These are phyloP conservation scores for Ctena decussata DNA, from an alignment of 2,888 invertebrate species.

Conservation along the genomic window DNA sequence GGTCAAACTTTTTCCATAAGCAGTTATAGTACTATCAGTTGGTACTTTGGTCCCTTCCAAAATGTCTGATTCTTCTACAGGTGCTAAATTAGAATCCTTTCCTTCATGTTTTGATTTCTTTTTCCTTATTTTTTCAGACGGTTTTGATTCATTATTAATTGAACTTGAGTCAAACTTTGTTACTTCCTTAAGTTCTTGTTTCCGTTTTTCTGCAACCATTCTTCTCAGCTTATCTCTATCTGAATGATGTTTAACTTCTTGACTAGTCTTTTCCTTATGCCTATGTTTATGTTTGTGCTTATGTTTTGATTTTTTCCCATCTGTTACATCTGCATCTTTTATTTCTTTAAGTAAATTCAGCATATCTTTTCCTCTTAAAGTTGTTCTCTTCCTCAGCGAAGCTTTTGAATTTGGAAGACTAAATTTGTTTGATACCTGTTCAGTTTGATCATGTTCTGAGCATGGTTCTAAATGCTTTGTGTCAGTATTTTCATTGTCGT, in stretches of 20 bases:
- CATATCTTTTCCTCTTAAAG: constrained; percentile 61
- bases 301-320: constrained; percentile 40
- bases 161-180: not conserved
- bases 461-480: not conserved
- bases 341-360: constrained; percentile 57
- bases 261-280: constrained; percentile 14
- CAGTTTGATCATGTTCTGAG: not conserved
- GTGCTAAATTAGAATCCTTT: not conserved
- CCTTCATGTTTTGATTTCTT: not conserved
- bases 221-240: constrained; percentile 1
- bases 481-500: too few species aligned
- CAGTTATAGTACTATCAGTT: too few species aligned
- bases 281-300: constrained; percentile 46
- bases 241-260: not conserved
- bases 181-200: not conserved
- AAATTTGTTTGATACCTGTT: not conserved
- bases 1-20: too few species aligned
- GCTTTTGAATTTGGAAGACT: not conserved
- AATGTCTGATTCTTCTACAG: too few species aligned
- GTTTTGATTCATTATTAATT: not conserved
- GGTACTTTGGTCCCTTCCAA: too few species aligned
- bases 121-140: not conserved
- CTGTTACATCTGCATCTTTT: constrained; percentile 27
- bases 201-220: not conserved
- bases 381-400: constrained; percentile 30